Evolutionary conservation across 2,113 vertebrate genomes (phyloP).

Genomic region (Mesocricetus auratus): DNA sequence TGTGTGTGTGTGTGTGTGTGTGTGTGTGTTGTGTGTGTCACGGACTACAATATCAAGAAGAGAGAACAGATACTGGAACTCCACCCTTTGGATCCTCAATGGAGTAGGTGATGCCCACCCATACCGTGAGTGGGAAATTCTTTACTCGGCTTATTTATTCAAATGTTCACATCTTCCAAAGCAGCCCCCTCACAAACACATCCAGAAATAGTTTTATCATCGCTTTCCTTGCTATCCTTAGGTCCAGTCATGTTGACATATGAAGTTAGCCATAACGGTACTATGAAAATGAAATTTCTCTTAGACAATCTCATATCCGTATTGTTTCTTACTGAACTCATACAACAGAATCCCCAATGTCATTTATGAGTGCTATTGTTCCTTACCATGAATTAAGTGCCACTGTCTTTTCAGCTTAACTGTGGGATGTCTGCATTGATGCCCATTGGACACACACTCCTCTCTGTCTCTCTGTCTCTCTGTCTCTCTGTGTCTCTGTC

Average conservation of each 20-base stretch:
- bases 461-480: too few species aligned
- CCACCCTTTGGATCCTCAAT: neutral
- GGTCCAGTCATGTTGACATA: neutral
- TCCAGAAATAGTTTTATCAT: neutral
- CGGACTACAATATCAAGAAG: neutral
- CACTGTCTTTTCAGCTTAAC: neutral
- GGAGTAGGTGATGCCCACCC: neutral
- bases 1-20: neutral
- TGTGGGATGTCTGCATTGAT: neutral
- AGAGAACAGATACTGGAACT: neutral
- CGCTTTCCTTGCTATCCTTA: neutral
- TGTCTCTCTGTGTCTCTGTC: too few species aligned
- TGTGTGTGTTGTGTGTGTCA: neutral
- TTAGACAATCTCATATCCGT: neutral
- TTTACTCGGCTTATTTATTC: neutral
- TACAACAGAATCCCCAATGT: neutral
- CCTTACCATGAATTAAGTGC: neutral
- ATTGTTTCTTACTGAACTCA: neutral
- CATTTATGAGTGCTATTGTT: neutral
- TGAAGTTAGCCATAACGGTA: neutral
- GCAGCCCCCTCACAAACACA: neutral
- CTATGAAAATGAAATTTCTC: neutral
- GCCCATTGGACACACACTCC: fast-evolving
- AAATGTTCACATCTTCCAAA: neutral
- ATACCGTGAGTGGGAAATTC: neutral